A percentile compares a stretch with the other conserved stretches of the same genome.
phyloP scores from a whole-genome alignment of 1,140 invertebrate species.

The Atta cephalotes region DNA sequence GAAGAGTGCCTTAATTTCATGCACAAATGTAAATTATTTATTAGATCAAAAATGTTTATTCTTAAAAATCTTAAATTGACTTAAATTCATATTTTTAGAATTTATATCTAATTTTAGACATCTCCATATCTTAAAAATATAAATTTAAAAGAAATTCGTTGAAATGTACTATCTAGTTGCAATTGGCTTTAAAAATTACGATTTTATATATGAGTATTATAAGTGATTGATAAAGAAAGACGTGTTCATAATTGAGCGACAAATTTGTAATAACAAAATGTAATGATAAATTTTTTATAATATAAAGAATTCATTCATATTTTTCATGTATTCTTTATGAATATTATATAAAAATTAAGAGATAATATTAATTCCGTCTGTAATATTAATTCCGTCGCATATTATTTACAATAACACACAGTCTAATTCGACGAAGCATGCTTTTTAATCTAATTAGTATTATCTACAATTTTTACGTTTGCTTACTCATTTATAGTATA shows the following conservation, averaged over 20 bases:
- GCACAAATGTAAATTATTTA: neutral
- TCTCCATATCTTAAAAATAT: neutral
- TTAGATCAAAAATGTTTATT: neutral
- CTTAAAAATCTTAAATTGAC: neutral
- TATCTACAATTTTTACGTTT: neutral
- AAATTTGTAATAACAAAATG: neutral
- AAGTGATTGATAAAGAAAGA: neutral
- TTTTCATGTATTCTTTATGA: too few species aligned
- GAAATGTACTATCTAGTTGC: neutral
- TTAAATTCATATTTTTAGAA: constrained; percentile 8
- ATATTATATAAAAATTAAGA: neutral
- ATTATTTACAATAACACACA: neutral
- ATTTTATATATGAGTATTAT: neutral
- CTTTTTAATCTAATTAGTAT: neutral
- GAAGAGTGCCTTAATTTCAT: neutral
- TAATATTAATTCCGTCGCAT: neutral
- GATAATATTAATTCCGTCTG: neutral
- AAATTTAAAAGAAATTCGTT: neutral
- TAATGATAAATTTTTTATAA: too few species aligned
- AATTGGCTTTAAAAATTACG: neutral
- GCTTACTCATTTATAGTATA: neutral
- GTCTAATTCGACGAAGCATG: neutral
- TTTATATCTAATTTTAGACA: neutral
- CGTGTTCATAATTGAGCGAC: neutral
- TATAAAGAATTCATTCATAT: too few species aligned